A percentile compares a stretch with the other conserved stretches of the same genome.
Conservation (phyloP, 1,140 invertebrate species). For the Calephelis virginiensis region DNA sequence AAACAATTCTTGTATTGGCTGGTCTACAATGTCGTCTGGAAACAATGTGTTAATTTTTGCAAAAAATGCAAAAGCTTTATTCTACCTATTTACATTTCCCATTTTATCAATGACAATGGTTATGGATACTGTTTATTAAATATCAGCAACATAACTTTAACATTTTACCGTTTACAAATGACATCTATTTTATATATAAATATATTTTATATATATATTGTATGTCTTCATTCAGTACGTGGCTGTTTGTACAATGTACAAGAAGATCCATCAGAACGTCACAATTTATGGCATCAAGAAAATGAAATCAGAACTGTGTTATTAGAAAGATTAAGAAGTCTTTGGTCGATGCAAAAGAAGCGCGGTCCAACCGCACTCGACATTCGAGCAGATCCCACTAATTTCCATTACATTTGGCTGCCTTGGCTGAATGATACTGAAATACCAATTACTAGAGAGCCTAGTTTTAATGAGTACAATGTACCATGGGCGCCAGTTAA, state of each 20-base stretch:
- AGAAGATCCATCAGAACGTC: slow-evolving; percentile 56
- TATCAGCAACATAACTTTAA: too few relatives aligned
- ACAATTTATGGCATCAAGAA: slow-evolving; percentile 53
- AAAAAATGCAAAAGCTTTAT: too few relatives aligned
- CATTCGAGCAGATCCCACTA: slow-evolving; percentile 46
- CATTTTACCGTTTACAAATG: too few relatives aligned
- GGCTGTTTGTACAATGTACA: slow-evolving; percentile 55
- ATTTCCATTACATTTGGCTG: slow-evolving; percentile 55
- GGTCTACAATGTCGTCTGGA: too few relatives aligned
- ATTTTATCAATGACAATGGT: too few relatives aligned
- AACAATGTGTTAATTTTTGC: too few relatives aligned
- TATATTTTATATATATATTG: too few relatives aligned
- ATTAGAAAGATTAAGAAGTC: slow-evolving; percentile 43
- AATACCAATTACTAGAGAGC: not conserved
- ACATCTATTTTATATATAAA: too few relatives aligned
- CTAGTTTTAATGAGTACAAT: not conserved
- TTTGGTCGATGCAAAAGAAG: slow-evolving; percentile 48
- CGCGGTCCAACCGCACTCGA: slow-evolving; percentile 40
- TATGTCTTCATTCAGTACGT: slow-evolving; percentile 42
- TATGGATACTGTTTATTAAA: too few relatives aligned
- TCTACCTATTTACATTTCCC: too few relatives aligned
- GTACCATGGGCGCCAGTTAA: slow-evolving; percentile 17
- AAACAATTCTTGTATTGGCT: too few relatives aligned
- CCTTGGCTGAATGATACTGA: slow-evolving; percentile 49
- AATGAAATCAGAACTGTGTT: slow-evolving; percentile 47